Evolutionary conservation across 2,888 invertebrate species (phyloP), one percentile per base, ranked within the genome.

Genomic region (Drosophila nr. fundita): DNA sequence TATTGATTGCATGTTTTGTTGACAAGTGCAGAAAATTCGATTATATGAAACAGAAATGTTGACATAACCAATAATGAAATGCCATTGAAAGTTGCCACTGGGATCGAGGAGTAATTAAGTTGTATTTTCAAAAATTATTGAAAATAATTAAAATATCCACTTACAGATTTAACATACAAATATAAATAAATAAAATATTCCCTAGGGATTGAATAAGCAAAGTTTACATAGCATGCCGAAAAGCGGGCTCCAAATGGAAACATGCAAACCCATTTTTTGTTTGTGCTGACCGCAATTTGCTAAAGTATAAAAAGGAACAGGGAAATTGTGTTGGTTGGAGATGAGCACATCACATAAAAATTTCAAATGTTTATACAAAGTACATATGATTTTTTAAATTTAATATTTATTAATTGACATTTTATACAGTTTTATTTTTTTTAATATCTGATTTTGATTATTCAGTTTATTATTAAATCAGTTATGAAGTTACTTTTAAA

Each of bases 21-120:
- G 60, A 50, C 59, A 61, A 57, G 50, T 50, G 69, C 55, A 50
- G 49, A 36, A 78, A 65, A 57, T 50, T 55, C 57, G 48, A 42
- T 42, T 60, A 54, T 34, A 70, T 64, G 71, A 68, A 59, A 71
- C 69, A 70, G 40, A 66, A 77, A 80, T 68, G 64, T 78, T 59
- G 50, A 62, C 67, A 66, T 61, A 50, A 59, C 64, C 69, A 83
- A 89, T 86, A 83, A 83, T 80, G 70, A 68, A 71, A 40, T 64
- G 62, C 6, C 45, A 62, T 62, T 29, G 40, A 27, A 21, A 40
- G 21, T 1, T 32, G 27, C 21, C 32, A 53, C 6, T 61, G 48
- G 29, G 21, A 38, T n/a, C 1, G 2, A 21, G 59, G 15, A 29
- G 18, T 1, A 30, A 58, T 40, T 82, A 72, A 71, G 83, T 83